Evolutionary conservation across 2,113 vertebrate genomes (phyloP).

Genomic region (Sarotherodon lohbergeri): DNA sequence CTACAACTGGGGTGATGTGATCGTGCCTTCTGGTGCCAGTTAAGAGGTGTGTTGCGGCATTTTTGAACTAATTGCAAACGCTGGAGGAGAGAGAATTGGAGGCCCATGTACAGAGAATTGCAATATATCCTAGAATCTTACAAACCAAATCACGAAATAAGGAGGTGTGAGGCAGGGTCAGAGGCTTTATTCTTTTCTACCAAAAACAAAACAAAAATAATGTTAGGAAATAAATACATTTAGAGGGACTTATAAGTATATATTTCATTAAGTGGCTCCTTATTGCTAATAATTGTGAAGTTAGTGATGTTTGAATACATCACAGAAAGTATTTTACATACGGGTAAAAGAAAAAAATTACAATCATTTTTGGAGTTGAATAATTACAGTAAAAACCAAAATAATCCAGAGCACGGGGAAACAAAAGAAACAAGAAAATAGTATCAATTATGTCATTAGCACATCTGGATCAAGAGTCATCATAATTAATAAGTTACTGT

Average conservation of each 20-base stretch:
- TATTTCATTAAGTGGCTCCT: not conserved
- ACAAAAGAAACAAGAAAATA: not conserved
- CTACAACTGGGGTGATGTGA: not conserved
- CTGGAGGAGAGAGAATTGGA: not conserved
- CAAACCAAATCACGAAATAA: not conserved
- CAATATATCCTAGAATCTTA: accelerated
- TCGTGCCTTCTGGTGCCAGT: not conserved
- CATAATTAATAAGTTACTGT: not conserved
- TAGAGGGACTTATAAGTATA: not conserved
- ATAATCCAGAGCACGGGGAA: accelerated
- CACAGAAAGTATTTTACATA: not conserved
- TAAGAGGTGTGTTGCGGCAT: accelerated
- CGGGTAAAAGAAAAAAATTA: not conserved
- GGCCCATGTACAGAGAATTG: not conserved
- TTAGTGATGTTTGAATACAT: not conserved
- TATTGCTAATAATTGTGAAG: not conserved
- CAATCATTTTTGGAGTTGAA: not conserved
- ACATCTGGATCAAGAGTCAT: not conserved
- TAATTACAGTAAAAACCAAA: not conserved
- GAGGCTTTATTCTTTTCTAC: not conserved
- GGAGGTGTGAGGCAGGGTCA: not conserved
- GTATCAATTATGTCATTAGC: not conserved
- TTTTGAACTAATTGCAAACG: not conserved
- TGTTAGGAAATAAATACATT: not conserved
- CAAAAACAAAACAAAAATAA: not conserved